Conservation (phyloP, 2,797 vertebrate genomes). For the Lindbergichthys nudifrons region DNA sequence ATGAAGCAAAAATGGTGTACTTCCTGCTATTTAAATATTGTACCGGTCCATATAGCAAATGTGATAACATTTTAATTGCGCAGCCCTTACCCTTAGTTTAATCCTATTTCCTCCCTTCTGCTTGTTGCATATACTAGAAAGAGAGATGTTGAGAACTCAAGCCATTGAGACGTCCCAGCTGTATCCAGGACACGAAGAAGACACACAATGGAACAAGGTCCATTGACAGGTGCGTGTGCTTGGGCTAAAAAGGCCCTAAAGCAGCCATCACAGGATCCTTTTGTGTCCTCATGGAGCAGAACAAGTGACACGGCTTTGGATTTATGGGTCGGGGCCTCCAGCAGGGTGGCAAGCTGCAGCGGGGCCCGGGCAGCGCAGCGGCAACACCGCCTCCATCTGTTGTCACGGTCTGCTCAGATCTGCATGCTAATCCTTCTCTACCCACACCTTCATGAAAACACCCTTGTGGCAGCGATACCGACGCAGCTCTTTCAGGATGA, state of each 20-base stretch:
- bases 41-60: no score
- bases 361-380: conserved; percentile 60
- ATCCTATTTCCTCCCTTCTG: background rate
- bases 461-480: conserved; percentile 40
- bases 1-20: no score
- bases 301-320: conserved; percentile 73
- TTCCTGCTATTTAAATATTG: no score
- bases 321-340: conserved; percentile 79
- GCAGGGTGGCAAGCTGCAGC: conserved; percentile 77
- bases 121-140: background rate
- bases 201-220: conserved; percentile 34
- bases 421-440: conserved; percentile 77
- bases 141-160: background rate
- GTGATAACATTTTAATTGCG: no score
- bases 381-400: conserved; percentile 82
- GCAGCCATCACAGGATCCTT: conserved; percentile 57
- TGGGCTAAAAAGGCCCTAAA: conserved; percentile 46
- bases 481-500: conserved; percentile 61
- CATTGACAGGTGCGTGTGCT: conserved; percentile 59
- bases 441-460: conserved; percentile 64
- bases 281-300: conserved; percentile 61
- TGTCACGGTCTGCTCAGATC: conserved; percentile 74
- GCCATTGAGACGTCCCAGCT: conserved; percentile 17
- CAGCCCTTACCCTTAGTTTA: background rate
- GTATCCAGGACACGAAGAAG: background rate